A percentile compares a stretch with the other conserved stretches of the same genome.
phyloP scores from a whole-genome alignment of 2,888 invertebrate species.

The Diadegma fenestrale region DNA sequence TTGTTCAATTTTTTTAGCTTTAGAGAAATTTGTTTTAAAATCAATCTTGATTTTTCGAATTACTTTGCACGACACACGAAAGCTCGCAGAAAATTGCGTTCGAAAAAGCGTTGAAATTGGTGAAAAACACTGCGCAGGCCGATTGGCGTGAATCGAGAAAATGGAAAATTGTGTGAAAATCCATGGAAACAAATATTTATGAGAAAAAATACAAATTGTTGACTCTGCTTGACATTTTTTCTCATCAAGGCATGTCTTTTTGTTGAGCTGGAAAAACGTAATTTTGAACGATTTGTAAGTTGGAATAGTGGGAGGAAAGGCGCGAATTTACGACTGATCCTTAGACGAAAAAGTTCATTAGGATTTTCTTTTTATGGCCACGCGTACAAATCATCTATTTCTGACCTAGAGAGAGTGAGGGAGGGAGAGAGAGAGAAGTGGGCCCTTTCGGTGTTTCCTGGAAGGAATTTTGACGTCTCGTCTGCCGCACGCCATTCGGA shows the following conservation, averaged over 20 bases:
- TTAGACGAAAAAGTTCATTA: conserved; percentile 7
- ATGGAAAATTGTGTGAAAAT: background rate
- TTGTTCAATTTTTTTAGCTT: background rate
- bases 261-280: background rate
- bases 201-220: too few relatives aligned
- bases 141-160: background rate
- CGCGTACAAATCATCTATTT: conserved; percentile 64
- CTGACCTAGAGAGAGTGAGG: conserved; percentile 45
- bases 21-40: background rate
- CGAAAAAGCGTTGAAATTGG: too few relatives aligned
- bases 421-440: background rate
- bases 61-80: too few relatives aligned
- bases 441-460: conserved; percentile 59
- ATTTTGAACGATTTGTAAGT: background rate
- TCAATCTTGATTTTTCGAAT: background rate
- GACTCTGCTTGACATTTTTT: background rate
- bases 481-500: conserved; percentile 55
- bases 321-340: conserved; percentile 51
- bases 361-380: conserved; percentile 48
- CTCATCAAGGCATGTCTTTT: background rate
- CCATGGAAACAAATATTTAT: background rate
- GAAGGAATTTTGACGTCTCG: conserved; percentile 59
- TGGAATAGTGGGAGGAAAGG: conserved; percentile 43
- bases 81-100: too few relatives aligned
- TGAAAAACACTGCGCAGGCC: background rate